Conservation (phyloP, 2,113 vertebrate species). For the Orycteropus afer region DNA sequence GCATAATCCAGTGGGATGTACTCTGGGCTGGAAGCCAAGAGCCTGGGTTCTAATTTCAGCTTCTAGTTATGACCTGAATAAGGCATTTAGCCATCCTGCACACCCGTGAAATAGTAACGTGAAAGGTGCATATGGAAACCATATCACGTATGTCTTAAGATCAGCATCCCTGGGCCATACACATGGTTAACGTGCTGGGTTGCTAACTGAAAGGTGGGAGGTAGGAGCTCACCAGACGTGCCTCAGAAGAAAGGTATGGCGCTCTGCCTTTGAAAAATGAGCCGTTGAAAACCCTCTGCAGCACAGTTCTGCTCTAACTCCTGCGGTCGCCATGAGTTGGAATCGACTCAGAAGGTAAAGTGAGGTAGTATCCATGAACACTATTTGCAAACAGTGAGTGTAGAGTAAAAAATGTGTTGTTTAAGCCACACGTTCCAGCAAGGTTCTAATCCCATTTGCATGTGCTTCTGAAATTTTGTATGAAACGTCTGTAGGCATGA, state of each 20-base stretch:
- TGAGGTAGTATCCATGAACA: background rate
- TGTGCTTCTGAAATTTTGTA: background rate
- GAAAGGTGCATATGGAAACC: background rate
- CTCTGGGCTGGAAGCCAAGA: background rate
- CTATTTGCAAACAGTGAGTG: background rate
- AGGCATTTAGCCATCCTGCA: rapidly evolving
- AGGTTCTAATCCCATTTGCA: background rate
- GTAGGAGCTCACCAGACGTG: background rate
- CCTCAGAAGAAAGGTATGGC: background rate
- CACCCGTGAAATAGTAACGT: rapidly evolving
- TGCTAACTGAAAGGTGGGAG: background rate
- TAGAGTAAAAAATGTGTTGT: background rate
- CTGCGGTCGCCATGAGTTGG: background rate
- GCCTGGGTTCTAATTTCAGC: background rate
- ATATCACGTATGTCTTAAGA: background rate
- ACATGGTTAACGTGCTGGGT: background rate
- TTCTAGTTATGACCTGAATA: background rate
- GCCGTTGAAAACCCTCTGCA: background rate
- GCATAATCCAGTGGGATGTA: background rate
- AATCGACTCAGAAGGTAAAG: background rate
- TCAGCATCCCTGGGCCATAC: background rate
- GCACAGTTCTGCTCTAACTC: background rate
- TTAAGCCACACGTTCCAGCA: background rate
- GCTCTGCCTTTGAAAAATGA: background rate
- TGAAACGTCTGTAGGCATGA: background rate